Base-by-base conservation (phyloP, 2,113 vertebrate species). In the Hyperopisus bebe region DNA sequence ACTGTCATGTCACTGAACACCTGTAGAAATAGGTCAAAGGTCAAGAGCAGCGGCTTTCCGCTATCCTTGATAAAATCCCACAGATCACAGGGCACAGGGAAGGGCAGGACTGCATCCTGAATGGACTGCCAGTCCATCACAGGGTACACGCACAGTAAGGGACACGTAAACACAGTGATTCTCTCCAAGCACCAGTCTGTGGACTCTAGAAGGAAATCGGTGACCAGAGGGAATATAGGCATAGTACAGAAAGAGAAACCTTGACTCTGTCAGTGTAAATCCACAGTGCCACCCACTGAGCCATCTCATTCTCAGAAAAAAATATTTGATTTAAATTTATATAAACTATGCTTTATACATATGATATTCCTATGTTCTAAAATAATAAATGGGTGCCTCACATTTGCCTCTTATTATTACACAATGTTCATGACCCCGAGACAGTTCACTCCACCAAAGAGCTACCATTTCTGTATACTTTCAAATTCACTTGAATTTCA, bases 1-100 rank as follows among this genome's bases (percentile, higher is more conserved):
- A 99, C 98, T 0, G 98, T 98, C 98, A 99, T 99, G 92, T 99
- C 98, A 4, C 96, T 96, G 94, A 99, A 99, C 87, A 99, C 98
- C 98, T 99, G 91, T 24, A 24, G 4, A n/a, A 10, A 47, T n/a
- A 83, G 80, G 42, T 47, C 80, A 84, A 21, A 46, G 42, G 80
- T 83, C 80, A 84, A 46, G 17, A 39, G 39, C 39, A 35, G 35
- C 15, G 2, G 70, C 31, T 39, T 77, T 77, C 62, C 3, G n/a
- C 31, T 66, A 11, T 10, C 9, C 3, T 27, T 66, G 24, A 27
- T 10, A 66, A 27, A 27, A 27, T 9, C n/a, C 70, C 70, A 77
- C 55, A 17, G 31, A 74, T 17, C 31, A 39, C 15, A 80, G 35
- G 70, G 5, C 70, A 35, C 70, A 77, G 27, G 31, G 31, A 77